Base-by-base conservation (phyloP, 2,113 vertebrate genomes). In the Ptychochromis oligacanthus region DNA sequence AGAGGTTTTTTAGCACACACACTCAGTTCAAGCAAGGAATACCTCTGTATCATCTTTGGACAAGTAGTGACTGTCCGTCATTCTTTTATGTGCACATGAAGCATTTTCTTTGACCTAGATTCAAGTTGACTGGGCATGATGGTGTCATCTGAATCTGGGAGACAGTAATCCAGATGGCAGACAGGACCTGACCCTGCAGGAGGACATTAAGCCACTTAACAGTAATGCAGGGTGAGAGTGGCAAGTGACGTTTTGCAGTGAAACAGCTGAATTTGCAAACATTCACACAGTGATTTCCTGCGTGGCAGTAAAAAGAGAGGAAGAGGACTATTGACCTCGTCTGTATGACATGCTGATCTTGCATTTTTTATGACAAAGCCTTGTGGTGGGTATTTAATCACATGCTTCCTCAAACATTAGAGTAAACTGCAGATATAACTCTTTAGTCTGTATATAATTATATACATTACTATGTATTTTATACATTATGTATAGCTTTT, bases 201-300 rank as follows among this genome's bases (percentile, higher is more conserved):
- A 84, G 81, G 81, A 82, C 91, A 58, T 75, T 93, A 94, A 94
- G 82, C 93, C 86, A 90, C 91, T 94, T 91, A 92, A 74, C 54
- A 81, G 79, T 78, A 84, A 62, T 38, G 43, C 80, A 79, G 40
- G 76, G 89, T 91, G 88, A 91, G 88, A 91, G 87, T 88, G 87
- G 84, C 65, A 24, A 76, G 24, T 49, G 80, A 88, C 79, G 55
- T 64, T 43, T 65, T 52, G 64, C 77, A 57, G 38, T 75, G 40
- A 59, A 77, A 80, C 49, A 17, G 40, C 60, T 60, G 70, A 84
- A 76, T 82, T 31, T 11, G 40, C n/a, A 58, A 61, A 84, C 78
- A 57, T 57, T 81, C 15, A 46, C 14, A 8, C 34, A 5, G 46
- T 75, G 34, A 67, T 4, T 84, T 83, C 77, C 46, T 74, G 67